These are phyloP conservation scores for Tachystola acroxantha DNA, from an alignment of 2,888 invertebrate genomes.

Conservation along the genomic window DNA sequence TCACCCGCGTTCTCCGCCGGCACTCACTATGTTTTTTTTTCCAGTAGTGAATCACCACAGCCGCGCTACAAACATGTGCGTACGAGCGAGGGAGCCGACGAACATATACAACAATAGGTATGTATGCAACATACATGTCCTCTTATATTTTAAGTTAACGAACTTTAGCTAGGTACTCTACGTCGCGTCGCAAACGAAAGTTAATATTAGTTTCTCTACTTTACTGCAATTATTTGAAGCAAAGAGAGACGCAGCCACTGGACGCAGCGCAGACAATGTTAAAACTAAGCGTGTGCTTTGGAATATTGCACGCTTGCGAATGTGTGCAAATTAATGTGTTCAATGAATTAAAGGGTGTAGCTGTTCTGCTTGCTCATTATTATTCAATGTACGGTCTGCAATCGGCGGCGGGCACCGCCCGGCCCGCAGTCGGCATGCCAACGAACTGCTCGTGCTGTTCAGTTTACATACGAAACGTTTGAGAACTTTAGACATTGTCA, in stretches of 20 bases:
- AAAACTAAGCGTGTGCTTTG: too few species aligned
- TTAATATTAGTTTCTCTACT: constrained; percentile 1
- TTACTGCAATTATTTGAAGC: too few species aligned
- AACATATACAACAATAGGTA: neutral
- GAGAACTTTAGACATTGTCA: too few species aligned
- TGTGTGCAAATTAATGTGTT: constrained; percentile 27
- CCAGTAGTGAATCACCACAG: constrained; percentile 57
- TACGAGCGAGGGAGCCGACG: constrained; percentile 36
- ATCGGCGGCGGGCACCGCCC: constrained; percentile 1
- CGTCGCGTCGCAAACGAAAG: constrained; percentile 7
- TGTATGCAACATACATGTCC: neutral
- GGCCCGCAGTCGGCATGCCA: neutral
- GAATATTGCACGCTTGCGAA: constrained; percentile 17
- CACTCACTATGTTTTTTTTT: constrained; percentile 48
- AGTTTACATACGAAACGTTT: too few species aligned
- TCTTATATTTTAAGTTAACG: constrained; percentile 7
- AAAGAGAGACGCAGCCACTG: too few species aligned
- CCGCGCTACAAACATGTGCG: constrained; percentile 51
- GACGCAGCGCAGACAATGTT: too few species aligned
- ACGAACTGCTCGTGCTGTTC: neutral
- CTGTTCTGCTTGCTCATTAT: constrained; percentile 42
- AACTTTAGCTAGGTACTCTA: neutral
- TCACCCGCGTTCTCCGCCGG: constrained; percentile 58
- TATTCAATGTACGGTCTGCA: constrained; percentile 50
- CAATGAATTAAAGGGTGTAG: constrained; percentile 25